phyloP scores from a whole-genome alignment of 2,113 vertebrate genomes.

The Nyctibius bracteatus region DNA sequence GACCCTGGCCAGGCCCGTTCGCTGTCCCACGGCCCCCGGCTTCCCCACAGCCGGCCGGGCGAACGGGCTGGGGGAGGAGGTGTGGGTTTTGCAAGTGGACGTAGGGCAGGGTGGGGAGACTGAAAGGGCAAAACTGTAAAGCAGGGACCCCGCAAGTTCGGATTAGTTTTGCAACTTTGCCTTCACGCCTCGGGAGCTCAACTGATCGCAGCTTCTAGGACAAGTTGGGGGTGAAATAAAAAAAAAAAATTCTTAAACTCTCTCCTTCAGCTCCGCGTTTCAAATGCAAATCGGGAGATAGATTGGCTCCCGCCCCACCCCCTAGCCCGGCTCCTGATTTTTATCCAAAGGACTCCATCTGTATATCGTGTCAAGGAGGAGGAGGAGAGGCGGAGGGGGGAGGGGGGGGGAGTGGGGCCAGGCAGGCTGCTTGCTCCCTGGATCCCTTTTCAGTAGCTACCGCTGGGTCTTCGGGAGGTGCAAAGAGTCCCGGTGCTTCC shows the following conservation, averaged over 20 bases:
- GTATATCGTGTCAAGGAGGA: constrained; percentile 34
- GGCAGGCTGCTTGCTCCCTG: background rate
- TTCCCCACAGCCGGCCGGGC: background rate
- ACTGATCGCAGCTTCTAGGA: constrained; percentile 20
- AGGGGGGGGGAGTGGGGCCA: background rate
- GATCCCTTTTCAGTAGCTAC: background rate
- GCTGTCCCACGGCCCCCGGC: background rate
- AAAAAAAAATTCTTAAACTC: background rate
- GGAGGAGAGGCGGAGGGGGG: background rate
- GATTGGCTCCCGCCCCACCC: constrained; percentile 53
- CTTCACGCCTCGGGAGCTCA: constrained; percentile 22
- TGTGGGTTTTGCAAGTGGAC: background rate
- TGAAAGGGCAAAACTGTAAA: constrained; percentile 42
- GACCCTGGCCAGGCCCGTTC: accelerated
- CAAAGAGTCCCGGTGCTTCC: background rate
- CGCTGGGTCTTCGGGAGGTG: constrained; percentile 7
- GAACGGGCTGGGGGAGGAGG: background rate
- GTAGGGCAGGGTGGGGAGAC: background rate
- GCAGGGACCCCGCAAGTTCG: constrained; percentile 37
- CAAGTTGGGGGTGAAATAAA: background rate
- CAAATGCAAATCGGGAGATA: constrained; percentile 61
- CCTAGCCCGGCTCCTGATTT: constrained; percentile 43
- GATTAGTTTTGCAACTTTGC: constrained; percentile 63
- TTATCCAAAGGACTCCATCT: constrained; percentile 59
- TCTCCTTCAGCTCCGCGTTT: constrained; percentile 8